Base-by-base conservation (phyloP, 2,797 vertebrate species). In the Sciurus carolinensis region DNA sequence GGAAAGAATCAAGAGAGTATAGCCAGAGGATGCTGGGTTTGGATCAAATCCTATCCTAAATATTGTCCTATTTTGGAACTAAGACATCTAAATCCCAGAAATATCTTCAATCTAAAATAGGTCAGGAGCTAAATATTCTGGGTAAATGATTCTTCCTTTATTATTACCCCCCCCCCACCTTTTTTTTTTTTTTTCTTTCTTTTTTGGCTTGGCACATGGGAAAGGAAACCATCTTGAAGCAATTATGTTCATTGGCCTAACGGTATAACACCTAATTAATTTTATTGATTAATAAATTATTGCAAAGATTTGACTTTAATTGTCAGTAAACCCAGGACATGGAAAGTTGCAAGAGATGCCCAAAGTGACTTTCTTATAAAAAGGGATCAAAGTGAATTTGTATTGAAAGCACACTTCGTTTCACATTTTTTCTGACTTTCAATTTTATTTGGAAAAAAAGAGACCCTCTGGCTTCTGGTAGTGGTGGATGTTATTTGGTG, bases 1-100 rank as follows among this genome's bases (percentile, higher is more conserved):
- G 20, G 22, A 9, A 44, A 71, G 92, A 54, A 7, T 67, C 17
- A 87, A 54, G 47, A 64, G 54, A 62, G 1, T 71, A 15, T 13
- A 77, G 59, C 80, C 54, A 92, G 81, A 81, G 42, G 44, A 62
- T 30, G 5, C 30, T 91, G 72, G n/a, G 67, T 7, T 77, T 88
- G 30, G n/a, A 69, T 92, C 57, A 80, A 36, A 92, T 80, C 26
- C 36, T 92, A 0, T 72, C 42, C 42, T 69, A 69, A 77, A 26
- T 8, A 44, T 76, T 83, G 50, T 73, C 33, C 18, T 86, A 11
- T 94, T 91, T 83, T 86, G 30, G 39, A 94, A 26, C 90, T 83
- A 87, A 79, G 77, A 67, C 80, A 26, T 22, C 54, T 81, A 47
- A 47, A 95, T 92, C 81, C 54, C 47, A 94, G 77, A 87, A 92